Evolutionary conservation across 2,797 vertebrate genomes (phyloP).

Genomic region (Naso thynnoides): DNA sequence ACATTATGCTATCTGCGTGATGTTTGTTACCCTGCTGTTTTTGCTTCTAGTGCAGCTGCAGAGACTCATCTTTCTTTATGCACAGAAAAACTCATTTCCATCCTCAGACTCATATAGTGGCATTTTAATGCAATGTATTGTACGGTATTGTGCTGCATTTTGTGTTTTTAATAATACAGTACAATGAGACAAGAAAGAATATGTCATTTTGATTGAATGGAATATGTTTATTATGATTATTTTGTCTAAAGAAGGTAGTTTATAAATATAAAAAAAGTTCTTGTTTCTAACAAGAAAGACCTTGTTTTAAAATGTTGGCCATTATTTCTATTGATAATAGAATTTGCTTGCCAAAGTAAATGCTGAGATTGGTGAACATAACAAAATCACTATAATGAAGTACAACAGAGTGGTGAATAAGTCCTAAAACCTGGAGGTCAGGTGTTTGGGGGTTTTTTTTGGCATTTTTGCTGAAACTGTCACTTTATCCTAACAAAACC

Average conservation of each 20-base stretch:
- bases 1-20: conserved; percentile 42
- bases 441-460: too few species aligned
- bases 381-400: not conserved
- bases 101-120: not conserved
- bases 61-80: conserved; percentile 41
- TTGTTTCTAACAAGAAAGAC: not conserved
- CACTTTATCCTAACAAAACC: too few species aligned
- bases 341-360: not conserved
- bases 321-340: not conserved
- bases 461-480: too few species aligned
- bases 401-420: too few species aligned
- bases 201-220: not conserved
- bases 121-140: not conserved
- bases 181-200: not conserved
- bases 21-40: conserved; percentile 36
- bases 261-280: not conserved
- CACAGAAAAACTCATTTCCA: conserved; percentile 3
- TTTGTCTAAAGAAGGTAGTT: not conserved
- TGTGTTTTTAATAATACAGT: conserved; percentile 10
- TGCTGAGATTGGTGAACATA: not conserved
- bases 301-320: not conserved
- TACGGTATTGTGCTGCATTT: conserved; percentile 8
- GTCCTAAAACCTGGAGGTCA: too few species aligned
- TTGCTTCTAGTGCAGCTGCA: conserved; percentile 13
- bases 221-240: not conserved